Evolutionary conservation across 2,113 vertebrate genomes (phyloP).

Genomic region (Nibea coibor): DNA sequence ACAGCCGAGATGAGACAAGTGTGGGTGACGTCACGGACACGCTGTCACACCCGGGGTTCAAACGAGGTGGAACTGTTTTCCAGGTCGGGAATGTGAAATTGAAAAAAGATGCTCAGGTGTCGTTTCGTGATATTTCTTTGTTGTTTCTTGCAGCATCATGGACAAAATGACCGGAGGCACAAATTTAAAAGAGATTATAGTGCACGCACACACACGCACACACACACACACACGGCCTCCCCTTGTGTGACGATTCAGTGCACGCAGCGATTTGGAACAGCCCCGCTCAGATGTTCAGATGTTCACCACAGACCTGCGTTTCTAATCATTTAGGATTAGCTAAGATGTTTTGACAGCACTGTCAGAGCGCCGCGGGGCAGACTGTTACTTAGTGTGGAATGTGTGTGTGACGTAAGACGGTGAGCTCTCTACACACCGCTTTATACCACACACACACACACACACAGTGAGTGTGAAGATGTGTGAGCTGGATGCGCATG

Average conservation of each 20-base stretch:
- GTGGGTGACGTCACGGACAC: too few species aligned
- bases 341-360: constrained; percentile 52
- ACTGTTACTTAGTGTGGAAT: constrained; percentile 33
- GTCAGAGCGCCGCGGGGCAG: constrained; percentile 16
- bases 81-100: too few species aligned
- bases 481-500: background rate
- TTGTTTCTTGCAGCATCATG: background rate
- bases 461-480: background rate
- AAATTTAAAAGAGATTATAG: background rate
- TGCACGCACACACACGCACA: too few species aligned
- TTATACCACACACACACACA: background rate
- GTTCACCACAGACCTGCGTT: background rate
- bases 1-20: too few species aligned
- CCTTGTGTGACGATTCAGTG: background rate
- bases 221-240: background rate
- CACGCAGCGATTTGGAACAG: background rate
- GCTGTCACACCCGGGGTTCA: background rate
- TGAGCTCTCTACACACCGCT: background rate
- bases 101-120: too few species aligned
- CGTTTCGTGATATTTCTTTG: too few species aligned
- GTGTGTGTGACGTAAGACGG: constrained; percentile 32
- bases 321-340: constrained; percentile 27
- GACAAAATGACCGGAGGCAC: background rate
- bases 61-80: too few species aligned
- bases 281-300: background rate